These are phyloP conservation scores for Drosophila prosaltans DNA, from an alignment of 1,140 invertebrate species.

Conservation along the genomic window DNA sequence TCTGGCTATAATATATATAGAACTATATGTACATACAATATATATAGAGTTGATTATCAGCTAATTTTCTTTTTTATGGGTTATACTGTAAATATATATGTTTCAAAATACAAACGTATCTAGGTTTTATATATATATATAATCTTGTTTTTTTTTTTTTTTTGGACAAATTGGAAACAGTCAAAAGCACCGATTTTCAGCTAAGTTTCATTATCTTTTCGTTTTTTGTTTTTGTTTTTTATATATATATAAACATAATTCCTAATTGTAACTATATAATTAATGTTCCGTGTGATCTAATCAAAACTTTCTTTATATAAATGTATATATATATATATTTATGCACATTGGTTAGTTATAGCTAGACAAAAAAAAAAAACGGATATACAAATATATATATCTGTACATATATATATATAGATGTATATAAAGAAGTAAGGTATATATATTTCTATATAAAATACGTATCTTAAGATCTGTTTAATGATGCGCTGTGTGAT, in stretches of 20 bases:
- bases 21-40: constrained; percentile 32
- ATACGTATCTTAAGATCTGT: constrained; percentile 59
- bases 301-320: not conserved
- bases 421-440: constrained; percentile 54
- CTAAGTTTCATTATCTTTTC: constrained; percentile 66
- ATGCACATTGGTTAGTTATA: constrained; percentile 10
- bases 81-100: constrained; percentile 61
- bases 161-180: constrained; percentile 82
- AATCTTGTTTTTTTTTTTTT: constrained; percentile 4
- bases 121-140: constrained; percentile 74
- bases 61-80: constrained; percentile 29
- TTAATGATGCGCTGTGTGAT: constrained; percentile 27
- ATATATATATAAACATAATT: constrained; percentile 63
- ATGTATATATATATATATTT: constrained; percentile 4
- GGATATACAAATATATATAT: constrained; percentile 41
- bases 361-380: constrained; percentile 41
- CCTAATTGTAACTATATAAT: constrained; percentile 13
- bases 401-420: constrained; percentile 70
- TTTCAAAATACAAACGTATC: constrained; percentile 73
- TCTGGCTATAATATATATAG: constrained; percentile 12
- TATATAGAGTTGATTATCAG: constrained; percentile 34
- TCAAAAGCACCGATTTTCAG: constrained; percentile 84
- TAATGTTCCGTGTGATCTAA: constrained; percentile 9
- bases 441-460: constrained; percentile 78
- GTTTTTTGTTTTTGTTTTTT: not conserved